These are phyloP conservation scores for Syngnathus typhle DNA, from an alignment of 2,113 vertebrate species.

Conservation along the genomic window DNA sequence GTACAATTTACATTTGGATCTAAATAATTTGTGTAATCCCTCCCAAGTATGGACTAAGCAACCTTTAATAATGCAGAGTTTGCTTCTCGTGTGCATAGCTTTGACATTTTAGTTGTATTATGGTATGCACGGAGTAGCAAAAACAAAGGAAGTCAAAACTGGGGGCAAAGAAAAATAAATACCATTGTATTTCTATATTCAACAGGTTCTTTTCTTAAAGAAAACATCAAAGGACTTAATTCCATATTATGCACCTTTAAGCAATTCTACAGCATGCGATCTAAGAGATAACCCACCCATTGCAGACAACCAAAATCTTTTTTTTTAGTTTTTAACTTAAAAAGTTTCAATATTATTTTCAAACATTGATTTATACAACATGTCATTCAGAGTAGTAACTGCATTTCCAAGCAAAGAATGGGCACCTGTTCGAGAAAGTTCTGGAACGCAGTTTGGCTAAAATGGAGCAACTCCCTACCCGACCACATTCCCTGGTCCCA, in stretches of 20 bases:
- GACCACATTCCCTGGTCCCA: slow-evolving; percentile 49
- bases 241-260: slow-evolving; percentile 92
- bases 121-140: slow-evolving; percentile 86
- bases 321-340: slow-evolving; percentile 93
- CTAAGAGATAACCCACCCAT: slow-evolving; percentile 98
- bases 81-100: slow-evolving; percentile 83
- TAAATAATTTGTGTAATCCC: slow-evolving; percentile 63
- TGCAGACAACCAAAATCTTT: slow-evolving; percentile 84
- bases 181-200: slow-evolving; percentile 80
- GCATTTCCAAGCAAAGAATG: slow-evolving; percentile 88
- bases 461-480: slow-evolving; percentile 62
- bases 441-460: slow-evolving; percentile 56
- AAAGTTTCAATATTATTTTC: slow-evolving; percentile 99
- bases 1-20: slow-evolving; percentile 61
- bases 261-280: slow-evolving; percentile 99
- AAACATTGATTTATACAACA: slow-evolving; percentile 99
- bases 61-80: slow-evolving; percentile 61
- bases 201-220: slow-evolving; percentile 93
- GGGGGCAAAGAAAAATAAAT: slow-evolving; percentile 72
- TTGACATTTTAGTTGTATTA: slow-evolving; percentile 73
- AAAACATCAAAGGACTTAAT: slow-evolving; percentile 94
- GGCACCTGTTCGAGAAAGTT: slow-evolving; percentile 70
- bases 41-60: slow-evolving; percentile 73
- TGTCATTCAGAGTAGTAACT: slow-evolving; percentile 95
- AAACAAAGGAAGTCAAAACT: slow-evolving; percentile 44